phyloP scores from a whole-genome alignment of 92 coral and sea anemone species.

The Parazoanthus swiftii region DNA sequence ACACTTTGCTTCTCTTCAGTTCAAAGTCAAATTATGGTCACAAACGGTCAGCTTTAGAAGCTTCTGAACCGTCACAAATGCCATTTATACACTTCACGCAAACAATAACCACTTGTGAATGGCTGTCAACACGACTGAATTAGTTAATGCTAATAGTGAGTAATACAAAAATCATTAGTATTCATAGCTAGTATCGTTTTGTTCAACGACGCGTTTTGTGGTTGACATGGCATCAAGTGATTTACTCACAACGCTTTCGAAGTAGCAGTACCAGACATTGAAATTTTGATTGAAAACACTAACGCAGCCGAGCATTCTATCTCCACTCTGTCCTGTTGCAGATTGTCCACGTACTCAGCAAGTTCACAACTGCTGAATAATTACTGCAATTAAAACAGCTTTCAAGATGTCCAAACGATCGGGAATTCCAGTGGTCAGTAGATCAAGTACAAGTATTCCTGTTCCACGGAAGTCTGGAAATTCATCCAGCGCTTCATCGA shows the following conservation, averaged over 20 bases:
- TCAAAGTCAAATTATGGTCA: no score
- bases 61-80: not conserved
- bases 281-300: not conserved
- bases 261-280: no score
- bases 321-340: not conserved
- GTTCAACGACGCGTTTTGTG: constrained; percentile 27
- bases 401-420: constrained; percentile 56
- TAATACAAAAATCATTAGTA: constrained; percentile 11
- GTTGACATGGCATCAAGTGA: constrained; percentile 36
- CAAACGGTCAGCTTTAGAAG: not conserved
- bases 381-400: not conserved
- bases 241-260: not conserved
- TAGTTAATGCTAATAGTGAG: not conserved
- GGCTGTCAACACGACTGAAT: constrained; percentile 6
- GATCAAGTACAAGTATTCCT: constrained; percentile 68
- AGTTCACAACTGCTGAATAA: not conserved
- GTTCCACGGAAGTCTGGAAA: constrained; percentile 37
- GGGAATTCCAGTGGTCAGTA: constrained; percentile 69
- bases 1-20: no score
- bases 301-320: not conserved
- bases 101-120: not conserved
- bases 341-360: not conserved
- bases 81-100: not conserved
- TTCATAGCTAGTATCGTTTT: not conserved
- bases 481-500: constrained; percentile 8